phyloP scores from a whole-genome alignment of 2,888 invertebrate genomes.

The Drosophila mulleri region DNA sequence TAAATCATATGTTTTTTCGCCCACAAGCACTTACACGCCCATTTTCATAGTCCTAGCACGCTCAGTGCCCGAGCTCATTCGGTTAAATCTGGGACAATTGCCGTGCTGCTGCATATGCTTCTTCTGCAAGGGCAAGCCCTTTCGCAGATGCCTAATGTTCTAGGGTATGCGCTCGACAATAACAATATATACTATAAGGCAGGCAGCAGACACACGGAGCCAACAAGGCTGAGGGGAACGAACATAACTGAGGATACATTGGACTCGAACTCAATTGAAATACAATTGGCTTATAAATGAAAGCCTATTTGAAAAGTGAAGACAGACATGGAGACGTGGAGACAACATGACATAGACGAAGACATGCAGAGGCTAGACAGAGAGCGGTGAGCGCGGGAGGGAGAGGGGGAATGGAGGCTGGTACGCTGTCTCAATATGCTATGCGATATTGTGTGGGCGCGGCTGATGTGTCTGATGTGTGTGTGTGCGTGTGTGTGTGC shows the following conservation, averaged over 20 bases:
- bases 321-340: constrained; percentile 11
- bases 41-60: background rate
- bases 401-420: background rate
- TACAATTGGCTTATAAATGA: constrained; percentile 73
- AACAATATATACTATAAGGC: background rate
- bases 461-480: constrained; percentile 12
- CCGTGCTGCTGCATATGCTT: background rate
- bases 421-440: constrained; percentile 34
- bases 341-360: constrained; percentile 1
- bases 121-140: background rate
- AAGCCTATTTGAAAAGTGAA: constrained; percentile 57
- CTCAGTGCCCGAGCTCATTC: background rate
- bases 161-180: background rate
- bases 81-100: background rate
- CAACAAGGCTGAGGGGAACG: background rate
- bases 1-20: background rate
- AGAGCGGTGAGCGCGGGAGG: background rate
- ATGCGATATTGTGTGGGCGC: constrained; percentile 43
- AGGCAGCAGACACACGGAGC: constrained; percentile 3
- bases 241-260: constrained; percentile 23
- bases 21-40: background rate
- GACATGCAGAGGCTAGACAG: background rate
- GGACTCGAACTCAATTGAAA: constrained; percentile 70
- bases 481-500: background rate
- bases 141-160: background rate